These are phyloP conservation scores for Esox lucius DNA, from an alignment of 2,797 vertebrate species.

Conservation along the genomic window DNA sequence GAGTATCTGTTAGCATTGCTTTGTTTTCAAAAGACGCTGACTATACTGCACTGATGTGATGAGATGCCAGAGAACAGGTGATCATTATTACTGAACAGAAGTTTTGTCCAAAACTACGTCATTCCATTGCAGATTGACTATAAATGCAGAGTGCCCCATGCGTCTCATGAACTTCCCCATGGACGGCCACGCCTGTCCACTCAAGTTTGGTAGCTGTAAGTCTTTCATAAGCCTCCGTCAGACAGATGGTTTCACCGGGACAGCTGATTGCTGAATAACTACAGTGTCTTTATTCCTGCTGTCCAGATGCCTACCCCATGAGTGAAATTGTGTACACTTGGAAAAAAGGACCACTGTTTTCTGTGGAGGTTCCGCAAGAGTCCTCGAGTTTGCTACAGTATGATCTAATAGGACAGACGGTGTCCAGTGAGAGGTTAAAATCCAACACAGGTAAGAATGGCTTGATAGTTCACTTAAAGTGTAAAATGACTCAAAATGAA, in stretches of 20 bases:
- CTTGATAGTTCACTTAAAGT: neutral
- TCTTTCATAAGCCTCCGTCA: conserved; percentile 43
- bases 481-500: neutral
- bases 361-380: conserved; percentile 81
- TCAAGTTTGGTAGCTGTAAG: conserved; percentile 86
- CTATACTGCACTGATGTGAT: neutral
- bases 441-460: conserved; percentile 75
- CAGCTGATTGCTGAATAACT: conserved; percentile 34
- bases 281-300: neutral
- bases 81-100: conserved; percentile 15
- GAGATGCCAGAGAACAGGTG: neutral
- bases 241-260: conserved; percentile 55
- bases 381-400: conserved; percentile 83
- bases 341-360: conserved; percentile 81
- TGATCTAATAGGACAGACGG: conserved; percentile 82
- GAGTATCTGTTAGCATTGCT: conserved; percentile 14
- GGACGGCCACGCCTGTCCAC: conserved; percentile 83
- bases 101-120: conserved; percentile 41
- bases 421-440: conserved; percentile 79
- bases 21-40: neutral
- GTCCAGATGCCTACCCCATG: conserved; percentile 80
- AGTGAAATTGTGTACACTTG: conserved; percentile 84
- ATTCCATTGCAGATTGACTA: conserved; percentile 75
- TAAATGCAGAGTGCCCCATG: conserved; percentile 84
- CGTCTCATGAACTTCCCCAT: conserved; percentile 84